phyloP scores from a whole-genome alignment of 64 coral and sea anemone genomes.

The Stichodactyla helianthus region DNA sequence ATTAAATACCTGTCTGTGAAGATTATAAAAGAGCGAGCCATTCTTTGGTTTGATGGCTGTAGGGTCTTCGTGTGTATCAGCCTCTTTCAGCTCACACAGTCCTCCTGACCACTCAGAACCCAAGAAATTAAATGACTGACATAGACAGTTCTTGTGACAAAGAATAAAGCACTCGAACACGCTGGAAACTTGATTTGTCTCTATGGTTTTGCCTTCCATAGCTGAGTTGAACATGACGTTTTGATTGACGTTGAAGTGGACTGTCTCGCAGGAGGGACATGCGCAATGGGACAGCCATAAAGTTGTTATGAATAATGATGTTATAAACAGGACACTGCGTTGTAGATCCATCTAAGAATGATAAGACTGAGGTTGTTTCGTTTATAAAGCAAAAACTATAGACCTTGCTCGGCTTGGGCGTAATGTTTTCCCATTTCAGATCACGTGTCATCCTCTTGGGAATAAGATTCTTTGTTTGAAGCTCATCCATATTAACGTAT shows the following conservation, averaged over 20 bases:
- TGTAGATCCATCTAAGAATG: not conserved
- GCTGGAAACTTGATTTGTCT: not conserved
- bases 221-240: not conserved
- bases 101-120: not conserved
- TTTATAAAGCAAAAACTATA: no score
- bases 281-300: not conserved
- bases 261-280: not conserved
- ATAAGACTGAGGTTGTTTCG: no score
- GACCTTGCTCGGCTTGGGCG: no score
- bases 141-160: constrained; percentile 2
- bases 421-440: no score
- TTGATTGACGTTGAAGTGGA: constrained; percentile 7
- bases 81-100: not conserved
- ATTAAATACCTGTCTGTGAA: not conserved
- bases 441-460: no score
- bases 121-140: constrained; percentile 1
- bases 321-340: not conserved
- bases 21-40: not conserved
- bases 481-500: no score
- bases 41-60: not conserved
- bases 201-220: not conserved
- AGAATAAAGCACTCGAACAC: not conserved
- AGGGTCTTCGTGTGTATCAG: not conserved
- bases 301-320: not conserved
- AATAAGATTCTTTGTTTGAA: no score